Evolutionary conservation across 2,797 vertebrate genomes (phyloP).

Genomic region (Danio jaintianensis): DNA sequence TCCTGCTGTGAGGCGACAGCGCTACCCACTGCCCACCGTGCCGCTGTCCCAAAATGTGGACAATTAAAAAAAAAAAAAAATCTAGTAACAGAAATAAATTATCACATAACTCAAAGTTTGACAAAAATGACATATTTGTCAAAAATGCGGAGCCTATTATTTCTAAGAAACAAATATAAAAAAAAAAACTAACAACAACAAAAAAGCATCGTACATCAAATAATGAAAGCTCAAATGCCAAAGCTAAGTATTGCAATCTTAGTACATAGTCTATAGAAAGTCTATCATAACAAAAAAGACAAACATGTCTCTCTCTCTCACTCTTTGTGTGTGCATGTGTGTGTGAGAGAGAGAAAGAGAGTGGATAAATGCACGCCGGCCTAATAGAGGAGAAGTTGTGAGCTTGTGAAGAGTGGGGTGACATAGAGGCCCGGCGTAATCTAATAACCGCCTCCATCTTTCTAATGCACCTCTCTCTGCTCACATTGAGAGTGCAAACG

Average conservation of each 20-base stretch:
- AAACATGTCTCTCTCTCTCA: neutral
- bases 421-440: slow-evolving; percentile 59
- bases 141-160: too few relatives aligned
- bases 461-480: slow-evolving; percentile 58
- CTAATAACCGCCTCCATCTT: slow-evolving; percentile 58
- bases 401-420: slow-evolving; percentile 61
- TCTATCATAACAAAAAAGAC: neutral
- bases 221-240: neutral
- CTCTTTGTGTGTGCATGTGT: neutral
- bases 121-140: too few relatives aligned
- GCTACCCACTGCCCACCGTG: too few relatives aligned
- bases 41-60: too few relatives aligned
- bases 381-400: slow-evolving; percentile 61
- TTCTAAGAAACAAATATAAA: too few relatives aligned
- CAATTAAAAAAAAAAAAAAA: too few relatives aligned
- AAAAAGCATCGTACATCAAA: too few relatives aligned
- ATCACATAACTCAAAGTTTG: too few relatives aligned
- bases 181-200: too few relatives aligned
- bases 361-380: slow-evolving; percentile 54
- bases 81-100: too few relatives aligned
- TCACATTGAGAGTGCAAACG: slow-evolving; percentile 52
- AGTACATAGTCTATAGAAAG: neutral
- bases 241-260: neutral
- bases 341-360: neutral
- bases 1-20: too few relatives aligned